Conservation (phyloP, 2,113 vertebrate species). For the Rhombomys opimus region DNA sequence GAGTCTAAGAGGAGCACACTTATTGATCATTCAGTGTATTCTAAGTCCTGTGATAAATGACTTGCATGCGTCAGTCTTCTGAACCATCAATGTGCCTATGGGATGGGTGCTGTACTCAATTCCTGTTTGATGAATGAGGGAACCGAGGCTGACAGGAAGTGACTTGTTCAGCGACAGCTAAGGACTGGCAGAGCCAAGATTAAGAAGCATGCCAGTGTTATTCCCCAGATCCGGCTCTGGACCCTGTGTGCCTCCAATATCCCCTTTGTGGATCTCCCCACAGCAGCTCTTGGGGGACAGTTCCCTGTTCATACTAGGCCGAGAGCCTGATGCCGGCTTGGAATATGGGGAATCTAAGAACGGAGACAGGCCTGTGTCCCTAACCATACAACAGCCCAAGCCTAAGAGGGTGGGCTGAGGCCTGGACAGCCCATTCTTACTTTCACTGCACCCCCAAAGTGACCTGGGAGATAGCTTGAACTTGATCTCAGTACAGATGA, state of each 20-base stretch:
- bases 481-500: neutral
- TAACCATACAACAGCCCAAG: neutral
- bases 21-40: neutral
- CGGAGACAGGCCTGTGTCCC: neutral
- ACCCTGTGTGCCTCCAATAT: neutral
- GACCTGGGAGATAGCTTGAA: neutral
- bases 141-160: neutral
- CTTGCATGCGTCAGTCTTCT: neutral
- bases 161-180: neutral
- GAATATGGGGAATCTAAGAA: neutral
- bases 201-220: neutral
- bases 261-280: too few species aligned
- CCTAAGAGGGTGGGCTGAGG: neutral
- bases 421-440: neutral
- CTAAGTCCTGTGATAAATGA: neutral
- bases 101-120: neutral
- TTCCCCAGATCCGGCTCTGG: neutral
- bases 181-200: neutral
- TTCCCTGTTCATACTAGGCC: neutral
- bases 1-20: neutral
- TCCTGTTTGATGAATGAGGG: conserved; percentile 8
- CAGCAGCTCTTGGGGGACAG: neutral
- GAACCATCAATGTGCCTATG: neutral
- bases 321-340: neutral
- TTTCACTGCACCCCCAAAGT: neutral